Base-by-base conservation (phyloP, 2,797 vertebrate genomes). In the Catharus ustulatus region DNA sequence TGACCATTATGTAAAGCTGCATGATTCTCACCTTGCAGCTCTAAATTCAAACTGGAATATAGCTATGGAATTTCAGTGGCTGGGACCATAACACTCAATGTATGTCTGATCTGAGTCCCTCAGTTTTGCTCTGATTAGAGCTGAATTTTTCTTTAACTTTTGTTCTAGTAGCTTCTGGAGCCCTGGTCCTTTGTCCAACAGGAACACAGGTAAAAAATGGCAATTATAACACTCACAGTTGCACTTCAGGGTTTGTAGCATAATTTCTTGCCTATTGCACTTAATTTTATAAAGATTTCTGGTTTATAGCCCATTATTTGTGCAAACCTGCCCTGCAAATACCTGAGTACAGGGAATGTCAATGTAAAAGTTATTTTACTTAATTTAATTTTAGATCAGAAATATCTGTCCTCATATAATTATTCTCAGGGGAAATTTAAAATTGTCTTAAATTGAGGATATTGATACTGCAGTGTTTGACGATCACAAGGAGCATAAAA, bases 391-490 rank as follows among this genome's bases (percentile, higher is more conserved):
- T 58, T 75, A 18, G 27, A 81, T 59, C 27, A 66, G 43, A 88
- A 82, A 81, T 90, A 86, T 66, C 62, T 81, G 51, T 40, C 58
- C 54, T 94, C 27, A 45, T 68, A 59, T 49, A 66, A 90, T 58
- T 79, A 76, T 82, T 93, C 74, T 69, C 57, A 8, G 52, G 54
- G 51, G 59, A 95, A 94, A 94, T 73, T 46, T 86, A 87, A 90
- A 90, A 78, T 86, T 84, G 73, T 24, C 59, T 66, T 76, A 69
- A 84, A 84, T 52, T 90, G 45, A 73, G 30, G 32, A 62, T 90
- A 23, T 62, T 63, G 75, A 58, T 49, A 75, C 18, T 76, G 19
- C 26, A 69, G 55, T 46, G 49, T 90, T 90, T 91, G 68, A 67
- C 29, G 54, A 95, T 67, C 42, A 84, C 10, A 40, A 59, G 15